phyloP scores from a whole-genome alignment of 1,140 invertebrate genomes.

The Metopolophium dirhodum region DNA sequence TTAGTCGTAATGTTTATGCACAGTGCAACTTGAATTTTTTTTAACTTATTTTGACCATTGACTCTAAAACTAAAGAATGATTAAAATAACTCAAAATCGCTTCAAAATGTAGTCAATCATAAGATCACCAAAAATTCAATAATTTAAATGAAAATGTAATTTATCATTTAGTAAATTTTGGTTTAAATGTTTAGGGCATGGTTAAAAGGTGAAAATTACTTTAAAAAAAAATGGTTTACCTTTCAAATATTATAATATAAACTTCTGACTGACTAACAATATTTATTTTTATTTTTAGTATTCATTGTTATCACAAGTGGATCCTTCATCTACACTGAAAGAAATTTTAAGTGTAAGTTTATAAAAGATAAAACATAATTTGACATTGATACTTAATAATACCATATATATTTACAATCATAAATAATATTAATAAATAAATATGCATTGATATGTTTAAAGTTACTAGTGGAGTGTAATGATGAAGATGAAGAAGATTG shows the following conservation, averaged over 20 bases:
- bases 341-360: slow-evolving; percentile 44
- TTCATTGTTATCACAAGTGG: slow-evolving; percentile 5
- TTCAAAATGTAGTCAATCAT: too few species aligned
- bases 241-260: background rate
- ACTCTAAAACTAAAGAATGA: too few species aligned
- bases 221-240: too few species aligned
- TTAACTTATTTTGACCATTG: too few species aligned
- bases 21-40: too few species aligned
- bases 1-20: too few species aligned
- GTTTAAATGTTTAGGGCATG: too few species aligned
- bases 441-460: slow-evolving; percentile 4
- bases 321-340: slow-evolving; percentile 18
- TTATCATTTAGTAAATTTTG: too few species aligned
- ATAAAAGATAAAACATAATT: background rate
- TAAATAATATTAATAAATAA: background rate
- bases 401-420: background rate
- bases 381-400: background rate
- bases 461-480: slow-evolving; percentile 36
- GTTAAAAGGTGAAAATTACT: too few species aligned
- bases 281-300: slow-evolving; percentile 44
- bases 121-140: too few species aligned
- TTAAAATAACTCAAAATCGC: too few species aligned
- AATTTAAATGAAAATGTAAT: too few species aligned
- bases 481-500: slow-evolving; percentile 36
- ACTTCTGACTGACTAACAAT: background rate